These are phyloP conservation scores for Eupithecia subumbrata DNA, from an alignment of 2,888 invertebrate genomes.

Conservation along the genomic window DNA sequence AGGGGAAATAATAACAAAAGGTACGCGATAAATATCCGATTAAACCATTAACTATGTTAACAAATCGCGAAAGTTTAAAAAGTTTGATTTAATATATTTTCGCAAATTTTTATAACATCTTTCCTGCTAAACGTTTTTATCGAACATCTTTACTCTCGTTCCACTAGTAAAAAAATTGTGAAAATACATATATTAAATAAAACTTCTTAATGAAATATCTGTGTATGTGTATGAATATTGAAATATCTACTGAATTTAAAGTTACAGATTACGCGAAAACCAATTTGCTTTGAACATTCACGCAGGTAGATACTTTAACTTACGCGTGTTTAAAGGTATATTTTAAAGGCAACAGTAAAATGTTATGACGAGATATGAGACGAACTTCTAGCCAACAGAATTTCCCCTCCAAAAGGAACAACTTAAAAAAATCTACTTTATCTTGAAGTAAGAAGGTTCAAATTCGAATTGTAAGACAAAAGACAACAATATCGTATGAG, in stretches of 20 bases:
- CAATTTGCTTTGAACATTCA: conserved; percentile 70
- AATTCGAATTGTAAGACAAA: conserved; percentile 16
- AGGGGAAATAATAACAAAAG: no score
- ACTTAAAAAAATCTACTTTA: conserved; percentile 47
- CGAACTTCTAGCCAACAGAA: conserved; percentile 59
- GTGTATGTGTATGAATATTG: no score
- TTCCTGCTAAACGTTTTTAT: conserved; percentile 19
- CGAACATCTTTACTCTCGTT: conserved; percentile 12
- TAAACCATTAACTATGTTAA: no score
- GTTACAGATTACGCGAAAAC: conserved; percentile 66
- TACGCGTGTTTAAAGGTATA: conserved; percentile 53
- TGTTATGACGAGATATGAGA: conserved; percentile 76
- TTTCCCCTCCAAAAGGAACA: conserved; percentile 38
- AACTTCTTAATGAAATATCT: no score
- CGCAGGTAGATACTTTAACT: conserved; percentile 49
- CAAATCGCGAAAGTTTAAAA: no score
- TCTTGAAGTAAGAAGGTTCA: conserved; percentile 29
- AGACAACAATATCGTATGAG: conserved; percentile 48
- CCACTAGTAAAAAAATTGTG: conserved; percentile 19
- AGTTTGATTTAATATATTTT: no score
- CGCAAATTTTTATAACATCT: neutral
- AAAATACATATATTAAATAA: no score
- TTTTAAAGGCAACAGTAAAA: conserved; percentile 71
- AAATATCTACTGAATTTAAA: conserved; percentile 51
- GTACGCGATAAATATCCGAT: no score